These are phyloP conservation scores for Ctenicera cuprea DNA, from an alignment of 2,888 invertebrate species.

Conservation along the genomic window DNA sequence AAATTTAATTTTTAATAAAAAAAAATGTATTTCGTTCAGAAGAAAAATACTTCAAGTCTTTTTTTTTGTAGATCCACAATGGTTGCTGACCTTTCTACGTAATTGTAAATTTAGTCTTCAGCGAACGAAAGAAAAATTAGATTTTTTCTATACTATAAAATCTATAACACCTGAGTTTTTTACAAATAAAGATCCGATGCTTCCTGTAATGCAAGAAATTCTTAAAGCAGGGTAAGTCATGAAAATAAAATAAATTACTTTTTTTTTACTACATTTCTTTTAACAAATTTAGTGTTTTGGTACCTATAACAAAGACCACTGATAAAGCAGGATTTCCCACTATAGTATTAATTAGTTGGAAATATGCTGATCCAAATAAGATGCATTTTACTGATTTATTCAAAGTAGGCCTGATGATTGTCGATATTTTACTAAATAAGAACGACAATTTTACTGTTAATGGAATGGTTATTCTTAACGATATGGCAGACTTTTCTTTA, in stretches of 20 bases:
- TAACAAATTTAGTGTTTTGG: not conserved
- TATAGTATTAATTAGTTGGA: not conserved
- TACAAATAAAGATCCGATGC: slow-evolving; percentile 72
- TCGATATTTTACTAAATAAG: slow-evolving; percentile 76
- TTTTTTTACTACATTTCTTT: slow-evolving; percentile 70
- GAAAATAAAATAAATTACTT: slow-evolving; percentile 72
- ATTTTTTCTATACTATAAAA: slow-evolving; percentile 77
- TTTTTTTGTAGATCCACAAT: slow-evolving; percentile 73
- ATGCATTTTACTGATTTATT: slow-evolving; percentile 63
- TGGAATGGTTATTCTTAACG: slow-evolving; percentile 75
- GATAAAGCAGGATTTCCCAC: not conserved
- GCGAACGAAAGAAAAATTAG: slow-evolving; percentile 75
- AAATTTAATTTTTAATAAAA: too few species aligned
- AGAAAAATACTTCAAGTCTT: too few species aligned
- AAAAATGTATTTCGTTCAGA: too few species aligned
- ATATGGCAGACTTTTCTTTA: slow-evolving; percentile 74
- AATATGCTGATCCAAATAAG: not conserved
- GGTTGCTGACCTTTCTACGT: slow-evolving; percentile 74
- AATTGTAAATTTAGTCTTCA: slow-evolving; percentile 76
- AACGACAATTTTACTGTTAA: slow-evolving; percentile 76
- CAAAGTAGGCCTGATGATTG: slow-evolving; percentile 73
- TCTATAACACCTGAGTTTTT: slow-evolving; percentile 77
- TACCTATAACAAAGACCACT: not conserved
- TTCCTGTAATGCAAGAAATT: slow-evolving; percentile 62
- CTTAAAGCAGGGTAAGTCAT: slow-evolving; percentile 70